These are phyloP conservation scores for Asobara japonica DNA, from an alignment of 1,140 invertebrate species.

Conservation along the genomic window DNA sequence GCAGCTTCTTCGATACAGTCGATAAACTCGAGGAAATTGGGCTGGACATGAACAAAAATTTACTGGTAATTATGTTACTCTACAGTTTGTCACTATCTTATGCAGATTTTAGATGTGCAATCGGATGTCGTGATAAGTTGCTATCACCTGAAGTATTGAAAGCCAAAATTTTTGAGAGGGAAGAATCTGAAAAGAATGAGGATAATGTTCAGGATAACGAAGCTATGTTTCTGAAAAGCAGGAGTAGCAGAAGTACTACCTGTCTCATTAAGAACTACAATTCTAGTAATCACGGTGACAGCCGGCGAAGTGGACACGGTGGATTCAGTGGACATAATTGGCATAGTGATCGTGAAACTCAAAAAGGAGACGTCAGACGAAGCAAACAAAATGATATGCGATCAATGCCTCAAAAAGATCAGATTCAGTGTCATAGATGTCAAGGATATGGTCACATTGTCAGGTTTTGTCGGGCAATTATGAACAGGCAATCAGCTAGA, in stretches of 20 bases:
- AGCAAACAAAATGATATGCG: too few relatives aligned
- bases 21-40: neutral
- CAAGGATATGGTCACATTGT: too few relatives aligned
- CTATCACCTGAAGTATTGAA: constrained; percentile 29
- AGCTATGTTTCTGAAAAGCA: constrained; percentile 22
- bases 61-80: neutral
- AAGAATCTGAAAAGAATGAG: neutral
- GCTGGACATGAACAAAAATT: neutral
- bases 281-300: neutral
- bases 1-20: neutral
- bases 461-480: too few relatives aligned
- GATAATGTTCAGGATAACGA: neutral
- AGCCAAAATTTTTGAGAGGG: constrained; percentile 36
- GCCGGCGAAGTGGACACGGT: neutral
- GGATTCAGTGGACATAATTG: too few relatives aligned
- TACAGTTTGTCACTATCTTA: constrained; percentile 6
- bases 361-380: too few relatives aligned
- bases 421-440: too few relatives aligned
- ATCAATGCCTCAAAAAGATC: too few relatives aligned
- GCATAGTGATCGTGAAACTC: too few relatives aligned
- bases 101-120: constrained; percentile 30
- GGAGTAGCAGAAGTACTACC: neutral
- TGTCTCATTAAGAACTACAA: neutral
- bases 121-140: constrained; percentile 32
- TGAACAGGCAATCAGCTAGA: too few relatives aligned